Base-by-base conservation (phyloP, 2,113 vertebrate genomes). In the Brachyistius frenatus region DNA sequence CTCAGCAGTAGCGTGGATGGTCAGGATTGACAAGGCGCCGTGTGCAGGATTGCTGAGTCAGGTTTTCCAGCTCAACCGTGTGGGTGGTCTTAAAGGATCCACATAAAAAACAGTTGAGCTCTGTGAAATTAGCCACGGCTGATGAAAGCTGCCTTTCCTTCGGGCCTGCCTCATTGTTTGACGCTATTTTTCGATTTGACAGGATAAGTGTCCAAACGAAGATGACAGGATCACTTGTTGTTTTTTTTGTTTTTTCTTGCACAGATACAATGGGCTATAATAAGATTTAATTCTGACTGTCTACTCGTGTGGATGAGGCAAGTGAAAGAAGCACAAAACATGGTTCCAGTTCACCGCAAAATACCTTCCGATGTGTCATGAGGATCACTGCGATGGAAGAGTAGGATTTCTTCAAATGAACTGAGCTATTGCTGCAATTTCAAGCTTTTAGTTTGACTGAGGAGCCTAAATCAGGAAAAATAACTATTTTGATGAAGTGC, bases 41-140 rank as follows among this genome's bases (percentile, higher is more conserved):
- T 13, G 41, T 74, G 75, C 77, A 80, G 75, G 76, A 81, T 52
- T 73, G 89, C 84, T 82, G 13, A 61, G 86, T 86, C 89, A 87
- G 80, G 39, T 66, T 73, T 78, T 56, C 30, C 50, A 69, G 83
- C 75, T 83, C 50, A 49, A 72, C 5, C 16, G 73, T 78, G 85
- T 85, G 80, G 77, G 87, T 68, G 76, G 73, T 76, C 64, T 74
- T 85, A 67, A 69, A 83, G 66, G 41, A 76, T 76, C 78, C 67
- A 50, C 56, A 53, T 62, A 52, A 23, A 66, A 84, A 77, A 83
- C 73, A 55, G 39, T 58, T 6, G 54, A 81, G 70, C 57, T 47
- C 32, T 30, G 65, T 7, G 82, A 33, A 80, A 80, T 78, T 37
- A 52, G 60, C 47, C 54, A 1, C 63, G 69, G 31, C 3, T 71